phyloP scores from a whole-genome alignment of 2,797 vertebrate genomes.

The Girardinus metallicus region DNA sequence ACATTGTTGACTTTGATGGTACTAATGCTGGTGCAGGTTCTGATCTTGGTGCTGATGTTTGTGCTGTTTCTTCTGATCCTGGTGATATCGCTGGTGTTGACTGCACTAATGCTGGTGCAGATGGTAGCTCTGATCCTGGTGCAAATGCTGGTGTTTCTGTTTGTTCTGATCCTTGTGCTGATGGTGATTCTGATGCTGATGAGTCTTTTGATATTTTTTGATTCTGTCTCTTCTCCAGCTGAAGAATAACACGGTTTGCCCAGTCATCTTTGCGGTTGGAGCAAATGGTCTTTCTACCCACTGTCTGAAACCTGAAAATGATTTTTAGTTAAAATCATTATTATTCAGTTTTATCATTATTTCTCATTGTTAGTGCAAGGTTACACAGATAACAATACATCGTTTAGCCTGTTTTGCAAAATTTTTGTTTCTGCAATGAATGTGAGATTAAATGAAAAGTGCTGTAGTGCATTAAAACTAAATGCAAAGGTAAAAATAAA shows the following conservation, averaged over 20 bases:
- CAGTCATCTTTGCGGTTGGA: conserved; percentile 14
- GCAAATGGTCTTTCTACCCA: background rate
- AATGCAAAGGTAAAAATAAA: background rate
- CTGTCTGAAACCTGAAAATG: conserved; percentile 55
- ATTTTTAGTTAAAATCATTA: background rate
- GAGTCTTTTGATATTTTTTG: background rate
- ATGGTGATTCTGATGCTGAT: background rate
- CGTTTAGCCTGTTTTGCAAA: background rate
- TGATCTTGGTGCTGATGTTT: no score
- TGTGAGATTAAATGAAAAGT: background rate
- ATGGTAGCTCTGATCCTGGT: background rate
- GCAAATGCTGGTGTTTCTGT: background rate
- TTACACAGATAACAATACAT: background rate
- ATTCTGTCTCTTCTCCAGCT: conserved; percentile 28
- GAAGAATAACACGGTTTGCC: background rate
- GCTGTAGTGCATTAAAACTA: background rate
- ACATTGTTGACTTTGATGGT: no score
- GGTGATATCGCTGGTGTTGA: background rate
- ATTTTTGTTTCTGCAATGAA: background rate
- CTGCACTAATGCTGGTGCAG: background rate
- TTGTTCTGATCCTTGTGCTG: background rate
- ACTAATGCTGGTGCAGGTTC: no score
- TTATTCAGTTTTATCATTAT: background rate
- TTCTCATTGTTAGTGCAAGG: background rate
- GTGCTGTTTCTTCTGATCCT: background rate